A percentile compares a stretch with the other conserved stretches of the same genome.
Conservation (phyloP, 2,888 invertebrate species). For the Lysandra bellargus region DNA sequence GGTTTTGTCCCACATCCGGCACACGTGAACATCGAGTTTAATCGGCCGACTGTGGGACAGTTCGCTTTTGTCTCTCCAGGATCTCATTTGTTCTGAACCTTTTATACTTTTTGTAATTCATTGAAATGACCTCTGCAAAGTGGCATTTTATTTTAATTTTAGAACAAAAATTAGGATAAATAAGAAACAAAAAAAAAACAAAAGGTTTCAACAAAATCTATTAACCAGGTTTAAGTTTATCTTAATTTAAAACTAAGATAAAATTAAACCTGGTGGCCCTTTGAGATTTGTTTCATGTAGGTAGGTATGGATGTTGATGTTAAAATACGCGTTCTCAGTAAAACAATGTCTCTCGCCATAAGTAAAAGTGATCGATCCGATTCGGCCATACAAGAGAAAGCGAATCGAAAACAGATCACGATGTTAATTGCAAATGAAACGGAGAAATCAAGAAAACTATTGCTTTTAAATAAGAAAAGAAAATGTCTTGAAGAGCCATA, state of each 20-base stretch:
- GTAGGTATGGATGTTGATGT: not conserved
- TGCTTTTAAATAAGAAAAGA: not conserved
- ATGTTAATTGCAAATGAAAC: slow-evolving; percentile 12
- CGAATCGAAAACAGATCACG: slow-evolving; percentile 30
- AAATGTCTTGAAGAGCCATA: not conserved
- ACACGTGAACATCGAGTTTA: slow-evolving; percentile 67
- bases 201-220: not conserved
- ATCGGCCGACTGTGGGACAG: slow-evolving; percentile 41
- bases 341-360: slow-evolving; percentile 35
- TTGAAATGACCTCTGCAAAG: not conserved
- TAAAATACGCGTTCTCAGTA: slow-evolving; percentile 1
- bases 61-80: slow-evolving; percentile 42
- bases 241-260: not conserved
- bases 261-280: not conserved
- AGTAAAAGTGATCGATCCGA: slow-evolving; percentile 41
- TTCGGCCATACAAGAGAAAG: slow-evolving; percentile 39
- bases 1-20: slow-evolving; percentile 62
- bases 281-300: not conserved
- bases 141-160: not conserved
- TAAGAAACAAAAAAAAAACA: not conserved
- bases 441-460: slow-evolving; percentile 11
- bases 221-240: too few relatives aligned
- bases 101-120: slow-evolving; percentile 38
- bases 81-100: slow-evolving; percentile 40
- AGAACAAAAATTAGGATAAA: not conserved